Base-by-base conservation (phyloP, 1,140 invertebrate species). In the Lucilia cuprina region DNA sequence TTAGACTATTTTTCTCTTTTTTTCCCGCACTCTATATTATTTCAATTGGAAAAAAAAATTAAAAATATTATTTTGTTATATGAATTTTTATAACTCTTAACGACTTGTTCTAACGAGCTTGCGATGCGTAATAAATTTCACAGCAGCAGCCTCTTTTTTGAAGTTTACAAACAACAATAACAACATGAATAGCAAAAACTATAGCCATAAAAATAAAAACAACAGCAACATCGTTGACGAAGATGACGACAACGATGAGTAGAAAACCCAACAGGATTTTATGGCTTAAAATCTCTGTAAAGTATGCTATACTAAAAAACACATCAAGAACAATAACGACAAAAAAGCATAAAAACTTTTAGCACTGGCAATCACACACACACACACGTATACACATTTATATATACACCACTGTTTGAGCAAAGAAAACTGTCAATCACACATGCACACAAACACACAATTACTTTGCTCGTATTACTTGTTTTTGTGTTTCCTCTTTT, bases 111-210 rank as follows among this genome's bases (percentile, higher is more conserved):
- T 74, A n/a, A 49, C 77, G 83, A 74, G 60, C 70, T 60, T 47
- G 50, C 70, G 41, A 74, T 83, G 83, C 83, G 35, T 83, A 83
- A 47, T 83, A 83, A 83, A 82, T 78, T 50, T 25, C 35, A 84
- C 47, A 47, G 35, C 41, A 70, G 78, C 78, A 70, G 65, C 65
- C 19, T 30, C 25, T 21, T 70, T 21, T 60, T 60, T 70, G 21
- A 21, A 70, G 21, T 21, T 70, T 70, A 70, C n/a, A 21, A 70
- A 5, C 21, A 70, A 70, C n/a, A 21, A 21, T n/a, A 21, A 70
- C 21, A 70, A 70, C 14, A 65, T n/a, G 14, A 65, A 65, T 3
- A 65, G n/a, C 60, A 65, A 70, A 2, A 70, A 70, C 17, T 9
- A 60, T 7, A 60, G n/a, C 14, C n/a, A 17, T n/a, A 60, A 60